Evolutionary conservation across 2,113 vertebrate genomes (phyloP), one percentile per base, ranked within the genome.

Genomic region (Pungitius pungitius): DNA sequence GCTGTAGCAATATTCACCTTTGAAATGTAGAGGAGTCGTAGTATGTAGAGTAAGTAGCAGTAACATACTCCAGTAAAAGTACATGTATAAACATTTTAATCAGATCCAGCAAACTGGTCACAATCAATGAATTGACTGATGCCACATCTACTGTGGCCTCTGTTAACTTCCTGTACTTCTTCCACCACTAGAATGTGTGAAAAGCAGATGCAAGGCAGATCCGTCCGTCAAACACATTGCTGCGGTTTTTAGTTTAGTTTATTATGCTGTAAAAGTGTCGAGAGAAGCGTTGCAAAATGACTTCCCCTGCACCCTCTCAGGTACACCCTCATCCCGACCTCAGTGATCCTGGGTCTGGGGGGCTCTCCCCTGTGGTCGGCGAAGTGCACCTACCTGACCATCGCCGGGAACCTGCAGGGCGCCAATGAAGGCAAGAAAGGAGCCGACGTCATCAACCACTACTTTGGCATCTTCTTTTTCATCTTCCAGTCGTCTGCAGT

Each of bases 381-480:
- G 1, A 98, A 99, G 77, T 95, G 96, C 81, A 94, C 96, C 20
- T 98, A 96, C 87, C 94, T 99, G 82, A 98, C 97, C 26, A 90
- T 94, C 72, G 77, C 90, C 67, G 96, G 96, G 8, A 96, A 94
- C 69, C 0, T 0, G 0, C 93, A 94, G 0, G 96, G 95, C 0
- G 35, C 85, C 58, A 90, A 85, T 51, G 85, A 88, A 0, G 93
- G 93, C 9, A 94, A 94, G 63, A 87, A 63, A 8, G 89, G 91
- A 70, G 86, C 91, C 18, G 95, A 98, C 3, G 40, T 96, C 63
- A 94, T 99, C 85, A 98, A 92, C 93, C 94, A 95, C 17, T 98
- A 97, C 69, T 99, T 99, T 10, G 97, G 97, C 67, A 81, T 97
- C 84, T 99, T 99, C 93, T 99, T 99, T 49, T 95, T 98, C 81